Conservation (phyloP, 2,888 invertebrate species). For the Callyntrura sp. region DNA sequence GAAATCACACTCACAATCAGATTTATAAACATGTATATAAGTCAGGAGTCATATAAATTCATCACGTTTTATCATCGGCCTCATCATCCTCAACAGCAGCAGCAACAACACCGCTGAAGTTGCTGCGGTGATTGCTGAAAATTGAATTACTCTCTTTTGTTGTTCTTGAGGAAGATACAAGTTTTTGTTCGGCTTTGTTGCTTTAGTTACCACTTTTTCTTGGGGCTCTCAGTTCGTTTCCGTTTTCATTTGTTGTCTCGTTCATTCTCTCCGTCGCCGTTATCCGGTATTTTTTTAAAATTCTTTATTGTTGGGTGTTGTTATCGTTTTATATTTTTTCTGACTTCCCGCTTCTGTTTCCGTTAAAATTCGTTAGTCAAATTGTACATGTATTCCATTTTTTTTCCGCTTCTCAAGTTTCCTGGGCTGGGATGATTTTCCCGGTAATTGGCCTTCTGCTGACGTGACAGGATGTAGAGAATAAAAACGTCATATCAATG, state of each 20-base stretch:
- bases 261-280: background rate
- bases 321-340: background rate
- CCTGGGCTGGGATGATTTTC: background rate
- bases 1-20: slow-evolving; percentile 59
- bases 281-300: background rate
- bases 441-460: background rate
- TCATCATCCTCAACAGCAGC: background rate
- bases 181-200: slow-evolving; percentile 30
- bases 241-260: background rate
- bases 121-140: slow-evolving; percentile 13
- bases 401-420: background rate
- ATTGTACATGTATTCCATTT: background rate
- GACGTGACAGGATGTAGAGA: background rate
- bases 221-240: too few relatives aligned
- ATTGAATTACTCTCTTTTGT: slow-evolving; percentile 51
- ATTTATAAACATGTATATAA: slow-evolving; percentile 65
- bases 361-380: background rate
- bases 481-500: slow-evolving; percentile 17
- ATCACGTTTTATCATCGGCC: slow-evolving; percentile 63
- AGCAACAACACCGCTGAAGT: background rate
- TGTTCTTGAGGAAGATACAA: slow-evolving; percentile 42
- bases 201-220: background rate
- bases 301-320: background rate
- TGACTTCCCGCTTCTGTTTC: background rate
- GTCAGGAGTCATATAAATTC: slow-evolving; percentile 65